A percentile compares a stretch with the other conserved stretches of the same genome.
phyloP scores from a whole-genome alignment of 2,888 invertebrate species.

The Andrena hattorfiana region DNA sequence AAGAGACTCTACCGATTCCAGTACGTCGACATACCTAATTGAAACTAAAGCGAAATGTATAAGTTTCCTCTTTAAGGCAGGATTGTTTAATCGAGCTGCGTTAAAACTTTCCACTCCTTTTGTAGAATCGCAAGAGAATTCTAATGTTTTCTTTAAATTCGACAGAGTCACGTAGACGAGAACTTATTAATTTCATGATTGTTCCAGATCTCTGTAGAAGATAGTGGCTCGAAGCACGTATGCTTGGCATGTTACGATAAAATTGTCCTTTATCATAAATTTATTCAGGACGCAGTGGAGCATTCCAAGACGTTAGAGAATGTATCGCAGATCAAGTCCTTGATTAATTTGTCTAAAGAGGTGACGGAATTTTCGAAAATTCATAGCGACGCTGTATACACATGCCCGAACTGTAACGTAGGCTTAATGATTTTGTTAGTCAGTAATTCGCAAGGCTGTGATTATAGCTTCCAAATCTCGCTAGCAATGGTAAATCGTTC shows the following conservation, averaged over 20 bases:
- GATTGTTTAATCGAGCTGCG: not conserved
- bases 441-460: conserved; percentile 56
- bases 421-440: conserved; percentile 68
- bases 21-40: conserved; percentile 52
- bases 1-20: conserved; percentile 63
- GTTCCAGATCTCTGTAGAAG: conserved; percentile 68
- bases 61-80: not conserved
- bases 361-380: conserved; percentile 49
- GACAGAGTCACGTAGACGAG: not conserved
- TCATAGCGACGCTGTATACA: conserved; percentile 59
- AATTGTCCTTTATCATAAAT: conserved; percentile 58
- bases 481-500: conserved; percentile 54
- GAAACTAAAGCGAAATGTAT: not conserved
- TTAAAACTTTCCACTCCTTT: not conserved
- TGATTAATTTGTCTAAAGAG: conserved; percentile 45
- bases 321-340: conserved; percentile 20
- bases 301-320: conserved; percentile 42
- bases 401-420: conserved; percentile 72
- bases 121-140: no score
- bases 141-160: no score
- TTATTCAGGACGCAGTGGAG: conserved; percentile 60
- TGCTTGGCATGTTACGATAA: conserved; percentile 65
- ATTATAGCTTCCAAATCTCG: conserved; percentile 65
- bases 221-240: conserved; percentile 61
- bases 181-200: conserved; percentile 10